Conservation (phyloP, 2,888 invertebrate genomes). For the Protophormia terraenovae region DNA sequence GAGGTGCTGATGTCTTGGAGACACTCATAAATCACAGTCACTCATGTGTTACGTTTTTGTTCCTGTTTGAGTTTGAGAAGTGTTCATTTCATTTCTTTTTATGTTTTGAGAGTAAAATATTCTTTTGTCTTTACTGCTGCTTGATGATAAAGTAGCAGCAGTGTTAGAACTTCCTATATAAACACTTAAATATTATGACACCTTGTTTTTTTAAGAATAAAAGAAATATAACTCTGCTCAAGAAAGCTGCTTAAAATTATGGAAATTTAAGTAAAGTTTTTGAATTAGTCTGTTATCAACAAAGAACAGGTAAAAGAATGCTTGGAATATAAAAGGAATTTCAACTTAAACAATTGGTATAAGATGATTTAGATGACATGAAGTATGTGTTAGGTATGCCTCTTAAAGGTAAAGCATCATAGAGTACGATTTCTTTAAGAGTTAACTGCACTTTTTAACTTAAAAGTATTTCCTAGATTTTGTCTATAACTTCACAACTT, state of each 20-base stretch:
- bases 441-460: too few relatives aligned
- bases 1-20: conserved; percentile 56
- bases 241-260: conserved; percentile 2
- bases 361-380: neutral
- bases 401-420: too few relatives aligned
- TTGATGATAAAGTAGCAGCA: conserved; percentile 38
- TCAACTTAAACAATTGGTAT: neutral
- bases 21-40: conserved; percentile 68
- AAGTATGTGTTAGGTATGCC: too few relatives aligned
- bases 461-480: too few relatives aligned
- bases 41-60: conserved; percentile 54
- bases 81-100: conserved; percentile 32
- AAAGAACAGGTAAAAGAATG: neutral
- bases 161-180: conserved; percentile 2
- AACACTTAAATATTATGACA: conserved; percentile 44
- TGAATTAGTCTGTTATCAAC: neutral
- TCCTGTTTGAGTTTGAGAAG: conserved; percentile 40
- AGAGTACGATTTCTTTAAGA: too few relatives aligned
- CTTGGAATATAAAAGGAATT: neutral
- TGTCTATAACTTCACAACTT: too few relatives aligned
- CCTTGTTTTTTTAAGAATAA: too few relatives aligned
- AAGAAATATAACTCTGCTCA: neutral
- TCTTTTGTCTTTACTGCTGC: conserved; percentile 10
- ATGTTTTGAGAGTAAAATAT: neutral
- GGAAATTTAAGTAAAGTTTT: neutral